Percentiles rank a stretch among this genome's conserved stretches.
Evolutionary conservation across 2,113 vertebrate species (phyloP).

Genomic region (Xiphias gladius): DNA sequence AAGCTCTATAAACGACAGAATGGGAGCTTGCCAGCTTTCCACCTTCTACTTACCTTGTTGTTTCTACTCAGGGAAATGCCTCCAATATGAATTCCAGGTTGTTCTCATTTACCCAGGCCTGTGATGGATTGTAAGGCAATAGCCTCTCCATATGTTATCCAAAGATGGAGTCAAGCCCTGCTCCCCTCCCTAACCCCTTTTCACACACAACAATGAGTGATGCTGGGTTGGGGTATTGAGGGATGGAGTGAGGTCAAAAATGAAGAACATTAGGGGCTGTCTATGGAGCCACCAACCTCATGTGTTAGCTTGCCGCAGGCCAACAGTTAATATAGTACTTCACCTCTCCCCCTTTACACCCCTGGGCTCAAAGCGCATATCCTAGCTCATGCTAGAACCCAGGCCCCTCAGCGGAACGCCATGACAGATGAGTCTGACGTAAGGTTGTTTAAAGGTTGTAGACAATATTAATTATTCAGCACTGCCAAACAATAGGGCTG

Average conservation of each 20-base stretch:
- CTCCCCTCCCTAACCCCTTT: constrained; percentile 63
- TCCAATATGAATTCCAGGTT: constrained; percentile 73
- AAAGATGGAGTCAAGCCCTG: constrained; percentile 69
- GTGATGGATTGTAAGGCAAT: constrained; percentile 77
- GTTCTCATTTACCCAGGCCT: constrained; percentile 75
- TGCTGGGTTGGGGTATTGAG: constrained; percentile 62
- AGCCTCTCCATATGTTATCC: constrained; percentile 80
- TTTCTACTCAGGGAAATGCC: constrained; percentile 62
- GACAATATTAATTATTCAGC: constrained; percentile 83
- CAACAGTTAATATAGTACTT: constrained; percentile 81
- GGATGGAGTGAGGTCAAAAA: constrained; percentile 70
- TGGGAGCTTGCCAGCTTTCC: constrained; percentile 36
- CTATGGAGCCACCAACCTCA: constrained; percentile 50
- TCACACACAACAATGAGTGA: constrained; percentile 73
- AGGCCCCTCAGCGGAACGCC: constrained; percentile 63
- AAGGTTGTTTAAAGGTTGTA: constrained; percentile 86
- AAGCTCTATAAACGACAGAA: constrained; percentile 53
- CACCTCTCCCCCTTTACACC: constrained; percentile 72
- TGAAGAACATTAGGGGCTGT: constrained; percentile 55
- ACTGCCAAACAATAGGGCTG: constrained; percentile 74
- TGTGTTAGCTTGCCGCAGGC: constrained; percentile 70
- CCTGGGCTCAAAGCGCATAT: constrained; percentile 62
- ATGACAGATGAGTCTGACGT: constrained; percentile 82
- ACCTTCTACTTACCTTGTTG: constrained; percentile 52
- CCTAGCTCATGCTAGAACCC: constrained; percentile 57